A percentile compares a stretch with the other conserved stretches of the same genome.
Conservation (phyloP, 2,888 invertebrate genomes). For the Hirtodrosophila alboralis region DNA sequence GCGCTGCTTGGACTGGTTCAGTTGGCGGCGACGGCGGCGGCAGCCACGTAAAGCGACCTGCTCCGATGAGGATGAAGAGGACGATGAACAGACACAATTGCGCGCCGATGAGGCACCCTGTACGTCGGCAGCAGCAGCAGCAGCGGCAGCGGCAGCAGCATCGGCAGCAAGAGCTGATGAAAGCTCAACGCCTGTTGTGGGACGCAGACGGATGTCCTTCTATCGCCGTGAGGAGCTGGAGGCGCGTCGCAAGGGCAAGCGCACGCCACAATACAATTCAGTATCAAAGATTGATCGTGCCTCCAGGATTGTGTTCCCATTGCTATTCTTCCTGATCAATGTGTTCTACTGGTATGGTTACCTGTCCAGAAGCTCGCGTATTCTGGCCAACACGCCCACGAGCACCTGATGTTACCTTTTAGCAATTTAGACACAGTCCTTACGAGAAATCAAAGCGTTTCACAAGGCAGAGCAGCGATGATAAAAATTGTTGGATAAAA, state of each 20-base stretch:
- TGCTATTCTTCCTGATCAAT: constrained; percentile 90
- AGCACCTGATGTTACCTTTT: constrained; percentile 84
- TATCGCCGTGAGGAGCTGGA: constrained; percentile 82
- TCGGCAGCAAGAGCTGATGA: constrained; percentile 34
- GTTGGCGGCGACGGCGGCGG: constrained; percentile 51
- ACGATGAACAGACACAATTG: constrained; percentile 81
- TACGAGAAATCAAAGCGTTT: constrained; percentile 74
- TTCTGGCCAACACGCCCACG: constrained; percentile 76
- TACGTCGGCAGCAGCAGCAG: constrained; percentile 67
- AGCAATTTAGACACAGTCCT: constrained; percentile 83
- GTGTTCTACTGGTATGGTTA: constrained; percentile 92
- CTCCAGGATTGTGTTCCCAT: constrained; percentile 90
- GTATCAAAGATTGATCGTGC: constrained; percentile 92
- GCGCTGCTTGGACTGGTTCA: constrained; percentile 70
- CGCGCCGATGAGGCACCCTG: constrained; percentile 70
- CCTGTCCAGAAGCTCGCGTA: constrained; percentile 86
- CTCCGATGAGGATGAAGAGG: constrained; percentile 73
- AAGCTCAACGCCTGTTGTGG: constrained; percentile 35
- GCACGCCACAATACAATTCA: constrained; percentile 89
- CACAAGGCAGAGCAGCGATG: constrained; percentile 26
- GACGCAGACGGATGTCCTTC: constrained; percentile 80
- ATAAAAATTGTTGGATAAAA: not conserved
- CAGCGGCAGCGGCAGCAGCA: constrained; percentile 48
- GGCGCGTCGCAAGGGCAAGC: constrained; percentile 82
- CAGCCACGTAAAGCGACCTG: constrained; percentile 45